Percentiles rank a stretch among this genome's conserved stretches.
Evolutionary conservation across 2,888 invertebrate species (phyloP).

Genomic region (Eurytoma adleriae): DNA sequence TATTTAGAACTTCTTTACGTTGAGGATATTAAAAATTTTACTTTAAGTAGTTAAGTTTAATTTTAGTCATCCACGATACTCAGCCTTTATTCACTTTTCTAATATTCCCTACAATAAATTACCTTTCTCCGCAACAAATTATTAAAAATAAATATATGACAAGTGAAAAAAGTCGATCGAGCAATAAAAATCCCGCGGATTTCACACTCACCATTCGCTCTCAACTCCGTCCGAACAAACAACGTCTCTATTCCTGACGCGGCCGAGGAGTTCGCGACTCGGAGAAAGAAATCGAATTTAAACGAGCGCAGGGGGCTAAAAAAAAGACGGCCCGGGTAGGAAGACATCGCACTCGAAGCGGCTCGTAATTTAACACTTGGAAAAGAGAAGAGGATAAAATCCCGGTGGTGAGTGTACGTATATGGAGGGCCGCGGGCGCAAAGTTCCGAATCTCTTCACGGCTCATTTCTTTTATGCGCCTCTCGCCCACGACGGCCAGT

Average conservation of each 20-base stretch:
- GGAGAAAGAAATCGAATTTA: slow-evolving; percentile 18
- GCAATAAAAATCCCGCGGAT: no score
- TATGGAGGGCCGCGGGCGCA: background rate
- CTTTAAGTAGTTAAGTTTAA: no score
- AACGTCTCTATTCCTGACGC: no score
- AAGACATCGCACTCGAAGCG: background rate
- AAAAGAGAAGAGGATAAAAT: background rate
- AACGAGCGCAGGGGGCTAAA: slow-evolving; percentile 1
- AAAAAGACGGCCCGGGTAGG: background rate
- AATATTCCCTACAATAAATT: no score
- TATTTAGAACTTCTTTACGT: no score
- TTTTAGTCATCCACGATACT: no score
- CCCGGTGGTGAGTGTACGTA: background rate
- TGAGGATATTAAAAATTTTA: no score
- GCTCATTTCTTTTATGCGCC: slow-evolving; percentile 55
- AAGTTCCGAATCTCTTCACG: slow-evolving; percentile 53
- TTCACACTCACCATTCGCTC: no score
- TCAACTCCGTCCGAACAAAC: no score
- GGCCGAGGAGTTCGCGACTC: background rate
- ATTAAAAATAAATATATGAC: background rate
- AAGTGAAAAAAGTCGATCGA: no score
- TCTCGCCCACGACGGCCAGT: slow-evolving; percentile 4
- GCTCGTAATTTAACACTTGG: slow-evolving; percentile 42
- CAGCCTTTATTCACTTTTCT: no score
- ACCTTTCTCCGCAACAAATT: no score